These are phyloP conservation scores for Harpalus rufipes DNA, from an alignment of 2,888 invertebrate genomes.

Conservation along the genomic window DNA sequence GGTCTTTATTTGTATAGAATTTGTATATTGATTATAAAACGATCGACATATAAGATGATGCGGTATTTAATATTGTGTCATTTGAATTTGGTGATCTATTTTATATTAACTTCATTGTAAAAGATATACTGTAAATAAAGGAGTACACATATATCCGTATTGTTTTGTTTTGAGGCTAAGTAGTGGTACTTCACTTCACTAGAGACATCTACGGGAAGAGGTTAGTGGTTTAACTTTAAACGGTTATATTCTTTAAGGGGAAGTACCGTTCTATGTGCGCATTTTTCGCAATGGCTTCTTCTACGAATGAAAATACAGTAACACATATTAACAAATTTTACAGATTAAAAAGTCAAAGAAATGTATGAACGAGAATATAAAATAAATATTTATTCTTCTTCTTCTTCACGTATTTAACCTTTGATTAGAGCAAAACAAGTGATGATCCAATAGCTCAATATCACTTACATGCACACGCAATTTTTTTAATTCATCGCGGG, in stretches of 20 bases:
- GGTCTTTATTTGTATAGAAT: no score
- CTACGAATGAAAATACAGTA: background rate
- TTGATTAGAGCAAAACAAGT: slow-evolving; percentile 28
- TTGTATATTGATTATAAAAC: no score
- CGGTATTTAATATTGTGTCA: no score
- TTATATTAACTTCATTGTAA: no score
- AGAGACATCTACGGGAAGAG: background rate
- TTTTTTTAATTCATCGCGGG: slow-evolving; percentile 28
- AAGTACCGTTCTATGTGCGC: background rate
- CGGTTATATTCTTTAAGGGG: background rate
- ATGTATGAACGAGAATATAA: no score
- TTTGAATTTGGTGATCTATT: no score
- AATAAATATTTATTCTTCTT: no score
- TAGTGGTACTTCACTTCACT: slow-evolving; percentile 2
- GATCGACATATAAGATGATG: no score
- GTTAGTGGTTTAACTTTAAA: slow-evolving; percentile 5
- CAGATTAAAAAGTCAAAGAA: no score
- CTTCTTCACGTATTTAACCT: slow-evolving; percentile 1
- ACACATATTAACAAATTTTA: no score
- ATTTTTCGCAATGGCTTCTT: background rate
- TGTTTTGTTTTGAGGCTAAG: slow-evolving; percentile 1
- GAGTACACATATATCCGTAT: background rate
- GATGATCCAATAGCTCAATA: slow-evolving; percentile 22
- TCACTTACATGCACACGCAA: slow-evolving; percentile 38
- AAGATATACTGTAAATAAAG: no score